Percentiles rank a stretch among this genome's conserved stretches.
Evolutionary conservation across 2,797 vertebrate species (phyloP).

Genomic region (Parambassis ranga): DNA sequence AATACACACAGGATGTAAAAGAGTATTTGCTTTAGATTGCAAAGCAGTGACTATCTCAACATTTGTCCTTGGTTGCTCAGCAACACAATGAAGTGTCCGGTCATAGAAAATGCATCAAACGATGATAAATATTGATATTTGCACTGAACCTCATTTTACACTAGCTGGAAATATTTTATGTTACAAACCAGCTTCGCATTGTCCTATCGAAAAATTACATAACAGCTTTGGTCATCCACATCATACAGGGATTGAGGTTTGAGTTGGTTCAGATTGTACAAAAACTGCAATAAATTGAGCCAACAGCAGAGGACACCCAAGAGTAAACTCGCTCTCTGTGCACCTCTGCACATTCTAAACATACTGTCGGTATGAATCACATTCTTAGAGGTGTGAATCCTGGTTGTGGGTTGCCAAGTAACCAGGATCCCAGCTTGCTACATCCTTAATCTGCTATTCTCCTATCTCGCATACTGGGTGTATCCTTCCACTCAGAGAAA

Average conservation of each 20-base stretch:
- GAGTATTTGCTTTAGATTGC: neutral
- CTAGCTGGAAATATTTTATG: neutral
- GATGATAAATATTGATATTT: constrained; percentile 6
- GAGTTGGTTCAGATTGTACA: constrained; percentile 1
- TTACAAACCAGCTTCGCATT: neutral
- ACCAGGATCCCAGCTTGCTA: constrained; percentile 70
- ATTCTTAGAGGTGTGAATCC: constrained; percentile 71
- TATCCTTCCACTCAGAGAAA: constrained; percentile 25
- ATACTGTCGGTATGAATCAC: constrained; percentile 58
- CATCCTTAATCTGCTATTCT: constrained; percentile 64
- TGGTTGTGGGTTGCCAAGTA: constrained; percentile 79
- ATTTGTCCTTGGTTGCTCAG: constrained; percentile 85
- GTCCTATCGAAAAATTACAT: neutral
- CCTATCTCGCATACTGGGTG: constrained; percentile 14
- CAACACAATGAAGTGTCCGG: constrained; percentile 61
- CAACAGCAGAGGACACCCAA: constrained; percentile 63
- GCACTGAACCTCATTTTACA: neutral
- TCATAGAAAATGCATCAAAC: neutral
- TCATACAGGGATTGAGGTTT: neutral
- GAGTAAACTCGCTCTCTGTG: constrained; percentile 35
- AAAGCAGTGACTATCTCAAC: constrained; percentile 28
- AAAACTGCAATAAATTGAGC: constrained; percentile 32
- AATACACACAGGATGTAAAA: too few species aligned
- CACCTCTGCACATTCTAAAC: constrained; percentile 33
- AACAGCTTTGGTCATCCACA: neutral